Base-by-base conservation (phyloP, 1,140 invertebrate genomes). In the Charaxes varanes region DNA sequence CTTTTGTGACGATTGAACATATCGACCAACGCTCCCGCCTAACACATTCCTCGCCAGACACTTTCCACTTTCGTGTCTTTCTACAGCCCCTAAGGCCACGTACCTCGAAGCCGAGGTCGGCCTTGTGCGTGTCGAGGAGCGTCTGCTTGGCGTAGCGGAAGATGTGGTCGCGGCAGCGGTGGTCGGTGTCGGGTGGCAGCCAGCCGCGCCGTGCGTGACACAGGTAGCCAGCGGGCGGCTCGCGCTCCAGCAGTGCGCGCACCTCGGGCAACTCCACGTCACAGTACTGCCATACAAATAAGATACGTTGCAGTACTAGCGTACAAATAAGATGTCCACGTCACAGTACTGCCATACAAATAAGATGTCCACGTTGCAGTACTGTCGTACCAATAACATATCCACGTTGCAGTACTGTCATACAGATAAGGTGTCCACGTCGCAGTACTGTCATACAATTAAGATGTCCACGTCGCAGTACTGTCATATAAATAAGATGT, bases 211-310 rank as follows among this genome's bases (percentile, higher is more conserved):
- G 89, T 48, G 89, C 87, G 53, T 94, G 88, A 58, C 91, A 95
- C 17, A 86, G 83, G 31, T 86, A 80, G 6, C 87, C 88, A 1
- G 90, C 86, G 6, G 90, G 86, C 2, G 92, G 90, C 41, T 93
- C 85, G 38, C 88, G 87, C 6, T 87, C 78, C 4, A 97, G 53
- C 83, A 96, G 88, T 49, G 89, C 88, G 70, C 96, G 90, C 41
- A 97, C 92, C 85, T 96, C 93, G 0, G 90, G 87, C n/a, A 94
- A 82, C n/a, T 91, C 76, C 15, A 97, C 87, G 68, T 97, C 93
- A 63, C 92, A 94, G 59, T 94, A 91, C 89, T 95, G 79, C n/a
- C 23, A 26, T n/a, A n/a, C n/a, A n/a, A n/a, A n/a, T n/a, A n/a
- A n/a, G n/a, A n/a, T n/a, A n/a, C n/a, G n/a, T n/a, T n/a, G n/a